Conservation (phyloP, 2,797 vertebrate genomes). For the Macropus fuliginosus region DNA sequence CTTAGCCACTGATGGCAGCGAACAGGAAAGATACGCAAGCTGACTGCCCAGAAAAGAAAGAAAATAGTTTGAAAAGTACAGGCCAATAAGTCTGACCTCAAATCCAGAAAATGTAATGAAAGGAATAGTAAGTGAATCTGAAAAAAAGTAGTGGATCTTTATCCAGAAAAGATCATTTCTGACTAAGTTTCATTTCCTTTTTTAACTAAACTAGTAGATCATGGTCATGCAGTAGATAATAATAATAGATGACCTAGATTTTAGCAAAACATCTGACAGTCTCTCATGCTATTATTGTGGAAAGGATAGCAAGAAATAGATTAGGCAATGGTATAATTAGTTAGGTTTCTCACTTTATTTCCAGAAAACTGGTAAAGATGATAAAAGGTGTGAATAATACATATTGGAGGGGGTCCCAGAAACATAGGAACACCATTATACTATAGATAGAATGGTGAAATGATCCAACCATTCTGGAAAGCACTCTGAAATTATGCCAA, state of each 20-base stretch:
- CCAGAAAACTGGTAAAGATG: background rate
- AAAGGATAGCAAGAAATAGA: background rate
- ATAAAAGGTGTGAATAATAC: background rate
- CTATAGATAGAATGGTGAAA: background rate
- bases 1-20: background rate
- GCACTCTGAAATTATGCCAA: background rate
- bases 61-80: background rate
- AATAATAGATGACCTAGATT: background rate
- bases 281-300: background rate
- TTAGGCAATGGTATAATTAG: background rate
- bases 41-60: background rate
- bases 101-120: background rate
- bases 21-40: background rate
- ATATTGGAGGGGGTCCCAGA: background rate
- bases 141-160: background rate
- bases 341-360: background rate
- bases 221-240: background rate
- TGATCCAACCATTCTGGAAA: background rate
- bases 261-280: background rate
- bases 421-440: background rate
- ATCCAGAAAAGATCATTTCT: background rate
- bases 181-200: background rate
- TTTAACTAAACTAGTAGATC: background rate
- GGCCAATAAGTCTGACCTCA: background rate
- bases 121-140: background rate